Percentiles rank a stretch among this genome's conserved stretches.
Evolutionary conservation across 1,140 invertebrate species (phyloP).

Genomic region (Drosophila albomicans): DNA sequence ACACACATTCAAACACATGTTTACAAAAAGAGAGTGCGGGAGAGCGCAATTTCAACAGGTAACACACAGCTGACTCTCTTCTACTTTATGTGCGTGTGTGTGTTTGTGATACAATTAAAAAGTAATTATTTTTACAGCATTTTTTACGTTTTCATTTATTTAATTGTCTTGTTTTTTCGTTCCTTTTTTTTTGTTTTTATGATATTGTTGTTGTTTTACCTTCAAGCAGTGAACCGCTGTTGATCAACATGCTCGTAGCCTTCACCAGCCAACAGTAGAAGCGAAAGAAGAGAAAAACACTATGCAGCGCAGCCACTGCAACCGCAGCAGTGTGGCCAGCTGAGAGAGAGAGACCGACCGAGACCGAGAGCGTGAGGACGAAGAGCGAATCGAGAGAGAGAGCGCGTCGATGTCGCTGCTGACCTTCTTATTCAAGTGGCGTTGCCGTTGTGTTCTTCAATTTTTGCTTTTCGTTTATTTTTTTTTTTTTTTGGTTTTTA

Average conservation of each 20-base stretch:
- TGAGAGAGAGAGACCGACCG: conserved; percentile 3
- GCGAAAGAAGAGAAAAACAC: conserved; percentile 67
- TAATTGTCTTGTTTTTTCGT: not conserved
- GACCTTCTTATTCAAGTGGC: conserved; percentile 64
- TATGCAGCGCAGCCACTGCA: conserved; percentile 61
- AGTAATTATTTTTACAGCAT: conserved; percentile 20
- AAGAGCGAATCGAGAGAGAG: not conserved
- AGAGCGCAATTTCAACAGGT: conserved; percentile 25
- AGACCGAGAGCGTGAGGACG: no score
- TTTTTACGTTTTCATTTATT: not conserved
- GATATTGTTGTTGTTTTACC: conserved; percentile 47
- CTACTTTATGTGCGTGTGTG: not conserved
- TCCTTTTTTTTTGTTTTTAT: conserved; percentile 4
- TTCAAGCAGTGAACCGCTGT: conserved; percentile 71
- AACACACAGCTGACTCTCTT: conserved; percentile 5
- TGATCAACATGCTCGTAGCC: conserved; percentile 73
- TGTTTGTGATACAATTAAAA: conserved; percentile 8
- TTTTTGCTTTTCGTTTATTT: no score
- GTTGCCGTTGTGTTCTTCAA: conserved; percentile 5
- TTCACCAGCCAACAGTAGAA: conserved; percentile 69
- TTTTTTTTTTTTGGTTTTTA: not conserved
- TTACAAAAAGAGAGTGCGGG: not conserved
- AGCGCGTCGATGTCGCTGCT: conserved; percentile 28
- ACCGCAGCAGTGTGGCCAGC: conserved; percentile 2
- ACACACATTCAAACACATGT: conserved; percentile 8